Base-by-base conservation (phyloP, 2,888 invertebrate genomes). In the Tyria jacobaeae region DNA sequence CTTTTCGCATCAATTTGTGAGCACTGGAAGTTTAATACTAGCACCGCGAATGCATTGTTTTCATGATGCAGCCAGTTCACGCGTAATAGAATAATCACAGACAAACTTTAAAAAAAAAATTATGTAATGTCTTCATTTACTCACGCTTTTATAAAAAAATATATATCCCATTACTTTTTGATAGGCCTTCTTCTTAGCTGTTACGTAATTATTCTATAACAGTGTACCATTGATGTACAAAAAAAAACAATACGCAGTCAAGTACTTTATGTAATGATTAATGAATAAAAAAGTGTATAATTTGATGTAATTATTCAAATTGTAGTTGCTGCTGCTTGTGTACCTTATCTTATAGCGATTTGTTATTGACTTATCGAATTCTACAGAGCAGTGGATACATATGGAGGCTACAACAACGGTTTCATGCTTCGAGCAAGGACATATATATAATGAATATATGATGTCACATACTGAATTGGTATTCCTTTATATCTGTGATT, bases 261-360 rank as follows among this genome's bases (percentile, higher is more conserved):
- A 66, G 72, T 77, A 53, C 56, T 37, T 74, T 76, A 72, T 68
- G 66, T 77, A 76, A 76, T 48, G 52, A 55, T 66, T 65, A 64
- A 72, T 47, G 55, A 62, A 70, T 66, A 65, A 74, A 64, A 74
- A 68, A 70, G 66, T 67, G 60, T 60, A 65, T 75, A 60, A 62
- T 72, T 73, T 74, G 65, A 77, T 72, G 70, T 76, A 77, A 76
- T 76, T 68, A 72, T 71, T 70, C 62, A 61, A 64, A 72, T 74
- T 60, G 63, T 49, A 34, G 51, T 51, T 44, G 52, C 25, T 48
- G 56, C 24, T 25, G 5, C 1, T 25, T 53, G 35, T 17, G 21
- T 1, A 31, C 48, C 52, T 57, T 53, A 39, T 49, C 35, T n/a
- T 50, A 48, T 7, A 37, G 49, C 58, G 57, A 24, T 17, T 44